Percentiles rank a stretch among this genome's conserved stretches.
phyloP scores from a whole-genome alignment of 2,888 invertebrate species.

The Orchesella flavescens region DNA sequence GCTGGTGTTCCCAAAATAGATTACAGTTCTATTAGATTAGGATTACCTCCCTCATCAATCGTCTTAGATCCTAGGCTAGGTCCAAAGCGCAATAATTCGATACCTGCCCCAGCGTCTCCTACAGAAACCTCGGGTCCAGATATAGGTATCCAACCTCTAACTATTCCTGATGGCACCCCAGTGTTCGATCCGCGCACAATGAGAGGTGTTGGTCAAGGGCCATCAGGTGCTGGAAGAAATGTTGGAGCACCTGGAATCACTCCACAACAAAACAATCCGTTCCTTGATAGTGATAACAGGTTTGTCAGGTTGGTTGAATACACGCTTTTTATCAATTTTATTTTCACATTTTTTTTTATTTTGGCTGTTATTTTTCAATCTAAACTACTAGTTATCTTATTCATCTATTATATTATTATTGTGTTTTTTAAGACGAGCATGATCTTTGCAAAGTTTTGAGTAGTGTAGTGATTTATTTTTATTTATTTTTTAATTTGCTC shows the following conservation, averaged over 20 bases:
- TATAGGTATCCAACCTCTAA: slow-evolving; percentile 50
- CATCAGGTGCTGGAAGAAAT: slow-evolving; percentile 1
- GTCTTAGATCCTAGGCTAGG: slow-evolving; percentile 82
- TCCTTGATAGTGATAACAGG: slow-evolving; percentile 61
- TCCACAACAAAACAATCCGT: slow-evolving; percentile 54
- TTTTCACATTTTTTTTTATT: slow-evolving; percentile 27
- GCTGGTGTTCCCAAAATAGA: slow-evolving; percentile 82
- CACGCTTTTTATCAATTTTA: slow-evolving; percentile 27
- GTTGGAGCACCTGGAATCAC: slow-evolving; percentile 21
- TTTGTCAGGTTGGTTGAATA: slow-evolving; percentile 49
- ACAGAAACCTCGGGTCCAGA: slow-evolving; percentile 54
- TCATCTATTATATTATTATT: slow-evolving; percentile 11
- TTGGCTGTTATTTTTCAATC: slow-evolving; percentile 21
- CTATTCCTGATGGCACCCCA: slow-evolving; percentile 60
- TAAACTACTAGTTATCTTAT: too few species aligned
- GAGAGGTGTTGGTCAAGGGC: slow-evolving; percentile 41
- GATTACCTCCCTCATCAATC: slow-evolving; percentile 62
- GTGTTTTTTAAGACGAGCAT: background rate
- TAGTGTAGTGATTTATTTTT: slow-evolving; percentile 26
- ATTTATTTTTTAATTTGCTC: slow-evolving; percentile 7
- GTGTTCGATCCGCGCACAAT: slow-evolving; percentile 60
- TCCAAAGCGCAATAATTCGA: slow-evolving; percentile 56
- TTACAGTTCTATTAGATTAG: slow-evolving; percentile 80
- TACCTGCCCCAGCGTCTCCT: slow-evolving; percentile 59
- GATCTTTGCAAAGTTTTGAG: background rate